Evolutionary conservation across 2,113 vertebrate genomes (phyloP).

Genomic region (Vireo altiloquus): DNA sequence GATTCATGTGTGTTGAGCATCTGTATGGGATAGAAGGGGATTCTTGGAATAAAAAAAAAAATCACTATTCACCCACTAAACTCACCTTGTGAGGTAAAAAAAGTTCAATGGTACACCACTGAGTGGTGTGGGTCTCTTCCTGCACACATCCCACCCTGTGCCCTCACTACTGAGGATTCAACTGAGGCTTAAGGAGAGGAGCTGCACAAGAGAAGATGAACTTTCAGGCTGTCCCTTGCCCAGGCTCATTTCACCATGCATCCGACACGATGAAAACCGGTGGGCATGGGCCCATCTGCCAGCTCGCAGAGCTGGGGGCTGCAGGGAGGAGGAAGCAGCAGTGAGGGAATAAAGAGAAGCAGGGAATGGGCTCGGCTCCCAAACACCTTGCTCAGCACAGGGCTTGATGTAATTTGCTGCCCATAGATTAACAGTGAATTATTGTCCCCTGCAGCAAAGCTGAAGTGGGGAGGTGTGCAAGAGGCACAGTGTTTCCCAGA

Average conservation of each 20-base stretch:
- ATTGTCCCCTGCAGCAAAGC: neutral
- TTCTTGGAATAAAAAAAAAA: neutral
- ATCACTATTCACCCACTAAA: neutral
- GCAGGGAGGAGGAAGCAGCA: neutral
- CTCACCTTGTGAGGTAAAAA: neutral
- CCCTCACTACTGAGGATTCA: neutral
- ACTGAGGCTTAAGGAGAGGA: neutral
- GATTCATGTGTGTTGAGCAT: fast-evolving
- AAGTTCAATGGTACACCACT: fast-evolving
- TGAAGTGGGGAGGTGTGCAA: neutral
- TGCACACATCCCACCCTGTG: neutral
- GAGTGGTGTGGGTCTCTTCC: neutral
- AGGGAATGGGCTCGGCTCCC: neutral
- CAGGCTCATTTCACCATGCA: neutral
- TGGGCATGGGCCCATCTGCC: neutral
- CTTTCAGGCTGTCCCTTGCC: neutral
- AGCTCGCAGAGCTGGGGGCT: neutral
- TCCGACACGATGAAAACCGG: fast-evolving
- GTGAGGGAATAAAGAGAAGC: neutral
- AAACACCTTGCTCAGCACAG: neutral
- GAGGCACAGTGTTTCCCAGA: neutral
- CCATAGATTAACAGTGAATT: neutral
- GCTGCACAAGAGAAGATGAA: neutral
- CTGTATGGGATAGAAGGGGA: neutral
- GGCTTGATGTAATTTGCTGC: neutral